Base-by-base conservation (phyloP, 2,888 invertebrate species). In the Oligia strigilis region DNA sequence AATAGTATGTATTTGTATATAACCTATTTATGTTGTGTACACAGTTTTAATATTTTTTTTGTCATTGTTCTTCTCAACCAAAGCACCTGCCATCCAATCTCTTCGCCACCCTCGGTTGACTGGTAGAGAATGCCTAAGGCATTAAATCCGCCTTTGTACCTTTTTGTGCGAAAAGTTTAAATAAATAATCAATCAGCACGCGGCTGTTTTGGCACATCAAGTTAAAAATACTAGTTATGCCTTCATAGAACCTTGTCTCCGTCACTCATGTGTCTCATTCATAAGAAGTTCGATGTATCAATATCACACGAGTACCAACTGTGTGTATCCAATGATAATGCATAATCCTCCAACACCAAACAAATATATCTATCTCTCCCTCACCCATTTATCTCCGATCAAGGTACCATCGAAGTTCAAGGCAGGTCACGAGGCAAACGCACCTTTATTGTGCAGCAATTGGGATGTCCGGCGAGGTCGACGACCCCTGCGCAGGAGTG, bases 371-470 rank as follows among this genome's bases (percentile, higher is more conserved):
- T 4, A 29, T 69, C 1, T 46, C 52, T 52, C 62, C 65, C 23
- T 60, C 79, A 49, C 60, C 66, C 58, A 71, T 67, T 11, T 17
- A 52, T 23, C 60, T 75, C n/a, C 72, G 81, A 85, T 82, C 86
- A 83, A 85, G 83, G 87, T 78, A 79, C 83, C 78, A 84, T 85
- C 88, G 90, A 94, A 94, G 96, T 95, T 96, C 96, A 96, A 96
- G 96, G 96, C 95, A 90, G 93, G 93, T 92, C 93, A 88, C 80
- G 94, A 94, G 93, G 94, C 94, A 93, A 95, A 93, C 93, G 96
- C 95, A 96, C 96, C 96, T 96, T 95, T 94, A 96, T 95, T 95
- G 93, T 82, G 66, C 85, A 86, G 82, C 93, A 94, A 96, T 95
- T 96, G 95, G 93, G 88, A 88, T 92, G 92, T 96, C 96, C 95